Conservation (phyloP, 2,113 vertebrate species). For the Cinclus mexicanus region DNA sequence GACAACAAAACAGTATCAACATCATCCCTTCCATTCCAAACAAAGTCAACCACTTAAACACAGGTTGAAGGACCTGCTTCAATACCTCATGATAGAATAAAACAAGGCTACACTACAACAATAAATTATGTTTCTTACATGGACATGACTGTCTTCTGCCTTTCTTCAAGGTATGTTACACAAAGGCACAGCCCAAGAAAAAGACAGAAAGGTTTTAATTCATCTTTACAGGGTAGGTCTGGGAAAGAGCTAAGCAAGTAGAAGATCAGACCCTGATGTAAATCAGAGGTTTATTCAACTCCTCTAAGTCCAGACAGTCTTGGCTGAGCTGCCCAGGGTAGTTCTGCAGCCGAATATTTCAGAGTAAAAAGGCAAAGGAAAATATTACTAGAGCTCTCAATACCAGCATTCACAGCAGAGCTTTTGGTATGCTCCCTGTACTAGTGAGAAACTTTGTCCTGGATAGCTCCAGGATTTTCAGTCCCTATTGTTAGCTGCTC, state of each 20-base stretch:
- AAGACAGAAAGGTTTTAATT: background rate
- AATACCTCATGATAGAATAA: background rate
- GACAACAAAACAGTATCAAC: background rate
- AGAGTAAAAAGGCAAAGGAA: background rate
- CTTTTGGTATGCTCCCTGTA: background rate
- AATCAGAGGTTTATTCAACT: background rate
- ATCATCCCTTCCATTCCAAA: background rate
- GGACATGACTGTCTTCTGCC: background rate
- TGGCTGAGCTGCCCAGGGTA: background rate
- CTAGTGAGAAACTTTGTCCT: background rate
- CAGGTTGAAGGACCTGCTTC: background rate
- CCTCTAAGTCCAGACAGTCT: background rate
- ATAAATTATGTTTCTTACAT: background rate
- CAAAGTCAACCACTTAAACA: background rate
- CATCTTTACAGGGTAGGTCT: background rate
- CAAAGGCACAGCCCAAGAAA: background rate
- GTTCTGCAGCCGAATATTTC: background rate
- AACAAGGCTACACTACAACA: background rate
- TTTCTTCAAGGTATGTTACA: background rate
- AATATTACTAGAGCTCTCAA: background rate
- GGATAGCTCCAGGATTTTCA: background rate
- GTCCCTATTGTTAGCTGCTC: background rate
- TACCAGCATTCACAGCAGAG: rapidly evolving
- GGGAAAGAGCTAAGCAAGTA: background rate
- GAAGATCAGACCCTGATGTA: background rate